These are phyloP conservation scores for Phragmatobia fuliginosa DNA, from an alignment of 2,888 invertebrate species.

Conservation along the genomic window DNA sequence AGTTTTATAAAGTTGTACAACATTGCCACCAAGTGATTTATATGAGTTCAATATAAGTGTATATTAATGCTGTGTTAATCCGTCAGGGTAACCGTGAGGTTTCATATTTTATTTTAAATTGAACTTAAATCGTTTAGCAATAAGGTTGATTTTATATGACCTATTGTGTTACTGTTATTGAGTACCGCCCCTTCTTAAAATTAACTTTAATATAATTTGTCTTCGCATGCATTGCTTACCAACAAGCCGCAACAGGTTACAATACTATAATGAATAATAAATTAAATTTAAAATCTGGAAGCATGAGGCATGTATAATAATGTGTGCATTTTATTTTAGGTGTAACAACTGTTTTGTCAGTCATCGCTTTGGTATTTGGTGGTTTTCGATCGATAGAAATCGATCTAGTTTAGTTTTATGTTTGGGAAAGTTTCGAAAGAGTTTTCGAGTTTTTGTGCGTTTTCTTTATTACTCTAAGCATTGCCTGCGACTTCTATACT, in stretches of 20 bases:
- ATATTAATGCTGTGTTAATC: constrained; percentile 49
- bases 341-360: neutral
- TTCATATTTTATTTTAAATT: constrained; percentile 16
- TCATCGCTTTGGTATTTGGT: too few relatives aligned
- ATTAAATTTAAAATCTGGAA: neutral
- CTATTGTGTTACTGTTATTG: neutral
- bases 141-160: constrained; percentile 25
- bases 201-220: constrained; percentile 43
- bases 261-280: constrained; percentile 12
- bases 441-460: too few relatives aligned
- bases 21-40: constrained; percentile 64
- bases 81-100: constrained; percentile 39
- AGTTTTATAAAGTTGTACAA: constrained; percentile 68
- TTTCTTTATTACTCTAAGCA: too few relatives aligned
- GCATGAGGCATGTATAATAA: neutral
- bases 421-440: too few relatives aligned
- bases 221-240: constrained; percentile 22
- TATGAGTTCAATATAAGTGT: constrained; percentile 43
- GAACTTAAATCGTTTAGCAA: constrained; percentile 4
- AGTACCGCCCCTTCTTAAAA: constrained; percentile 42
- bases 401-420: too few relatives aligned
- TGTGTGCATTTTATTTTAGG: neutral
- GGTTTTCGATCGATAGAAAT: too few relatives aligned
- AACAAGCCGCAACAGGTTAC: constrained; percentile 25
- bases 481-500: too few relatives aligned